Evolutionary conservation across 2,888 invertebrate species (phyloP).

Genomic region (Therioaphis trifolii): DNA sequence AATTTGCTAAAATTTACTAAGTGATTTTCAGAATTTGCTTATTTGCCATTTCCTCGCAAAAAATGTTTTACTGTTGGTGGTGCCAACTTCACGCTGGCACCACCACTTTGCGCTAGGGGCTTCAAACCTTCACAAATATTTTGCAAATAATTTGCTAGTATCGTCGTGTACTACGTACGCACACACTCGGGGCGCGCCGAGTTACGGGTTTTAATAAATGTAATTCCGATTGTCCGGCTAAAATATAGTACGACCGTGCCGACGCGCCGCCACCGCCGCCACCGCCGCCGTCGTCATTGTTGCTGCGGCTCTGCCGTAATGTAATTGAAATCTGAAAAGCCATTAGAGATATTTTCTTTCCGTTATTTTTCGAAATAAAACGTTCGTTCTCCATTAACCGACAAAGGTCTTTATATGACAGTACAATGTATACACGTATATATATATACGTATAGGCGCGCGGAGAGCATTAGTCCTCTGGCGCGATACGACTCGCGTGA

Average conservation of each 20-base stretch:
- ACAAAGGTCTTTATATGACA: slow-evolving; percentile 27
- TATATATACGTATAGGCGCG: too few relatives aligned
- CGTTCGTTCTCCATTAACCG: slow-evolving; percentile 7
- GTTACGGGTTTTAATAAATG: not conserved
- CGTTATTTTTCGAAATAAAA: slow-evolving; percentile 16
- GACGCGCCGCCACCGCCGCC: too few relatives aligned
- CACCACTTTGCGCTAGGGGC: too few relatives aligned
- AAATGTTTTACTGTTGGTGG: too few relatives aligned
- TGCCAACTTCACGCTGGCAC: too few relatives aligned
- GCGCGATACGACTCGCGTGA: not conserved
- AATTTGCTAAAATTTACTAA: too few relatives aligned
- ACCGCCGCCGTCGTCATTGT: not conserved
- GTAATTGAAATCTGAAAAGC: not conserved
- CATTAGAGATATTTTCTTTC: slow-evolving; percentile 4
- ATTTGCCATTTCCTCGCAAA: too few relatives aligned
- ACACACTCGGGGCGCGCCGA: not conserved
- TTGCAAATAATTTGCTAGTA: too few relatives aligned
- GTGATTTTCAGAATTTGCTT: too few relatives aligned
- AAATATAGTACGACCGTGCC: not conserved
- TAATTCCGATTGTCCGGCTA: not conserved
- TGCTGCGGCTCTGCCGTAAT: not conserved
- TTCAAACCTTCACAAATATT: too few relatives aligned
- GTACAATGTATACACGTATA: not conserved
- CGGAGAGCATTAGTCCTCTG: not conserved
- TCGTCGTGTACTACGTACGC: not conserved